These are phyloP conservation scores for Onthophagus sagittarius DNA, from an alignment of 2,888 invertebrate genomes.

Conservation along the genomic window DNA sequence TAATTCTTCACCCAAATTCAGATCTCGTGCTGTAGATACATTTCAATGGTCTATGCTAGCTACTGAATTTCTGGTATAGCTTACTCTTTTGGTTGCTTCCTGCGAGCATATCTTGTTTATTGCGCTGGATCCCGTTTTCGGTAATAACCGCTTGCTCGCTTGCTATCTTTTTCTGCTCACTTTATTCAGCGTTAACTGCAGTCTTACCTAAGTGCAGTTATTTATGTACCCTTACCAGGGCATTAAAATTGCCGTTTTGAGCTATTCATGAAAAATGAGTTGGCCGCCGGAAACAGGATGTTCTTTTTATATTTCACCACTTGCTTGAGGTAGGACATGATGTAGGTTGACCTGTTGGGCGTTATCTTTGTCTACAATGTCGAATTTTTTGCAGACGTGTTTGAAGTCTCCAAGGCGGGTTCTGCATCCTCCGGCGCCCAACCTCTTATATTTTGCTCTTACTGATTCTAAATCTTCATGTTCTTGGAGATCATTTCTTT, in stretches of 20 bases:
- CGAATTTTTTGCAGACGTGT: neutral
- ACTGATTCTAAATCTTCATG: neutral
- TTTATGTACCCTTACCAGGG: slow-evolving; percentile 24
- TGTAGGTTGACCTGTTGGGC: neutral
- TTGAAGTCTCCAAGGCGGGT: neutral
- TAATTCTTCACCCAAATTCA: neutral
- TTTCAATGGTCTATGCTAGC: neutral
- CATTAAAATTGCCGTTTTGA: slow-evolving; percentile 23
- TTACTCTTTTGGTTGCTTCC: slow-evolving; percentile 15
- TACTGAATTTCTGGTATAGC: neutral
- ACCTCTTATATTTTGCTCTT: neutral
- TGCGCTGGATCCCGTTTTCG: neutral
- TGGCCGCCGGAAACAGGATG: slow-evolving; percentile 23
- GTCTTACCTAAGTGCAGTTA: slow-evolving; percentile 26
- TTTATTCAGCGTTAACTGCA: neutral
- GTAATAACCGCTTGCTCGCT: too few relatives aligned
- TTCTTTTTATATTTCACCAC: slow-evolving; percentile 7
- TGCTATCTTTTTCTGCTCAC: neutral
- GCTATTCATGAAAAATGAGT: slow-evolving; percentile 18
- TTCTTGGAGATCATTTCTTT: neutral
- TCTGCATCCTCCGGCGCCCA: neutral
- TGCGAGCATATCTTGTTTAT: neutral
- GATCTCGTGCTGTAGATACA: neutral
- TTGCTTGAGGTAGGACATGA: slow-evolving; percentile 26
- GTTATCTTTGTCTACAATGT: neutral